A percentile compares a stretch with the other conserved stretches of the same genome.
These are phyloP conservation scores for Punctoribates punctum DNA, from an alignment of 2,888 invertebrate genomes.

Conservation along the genomic window DNA sequence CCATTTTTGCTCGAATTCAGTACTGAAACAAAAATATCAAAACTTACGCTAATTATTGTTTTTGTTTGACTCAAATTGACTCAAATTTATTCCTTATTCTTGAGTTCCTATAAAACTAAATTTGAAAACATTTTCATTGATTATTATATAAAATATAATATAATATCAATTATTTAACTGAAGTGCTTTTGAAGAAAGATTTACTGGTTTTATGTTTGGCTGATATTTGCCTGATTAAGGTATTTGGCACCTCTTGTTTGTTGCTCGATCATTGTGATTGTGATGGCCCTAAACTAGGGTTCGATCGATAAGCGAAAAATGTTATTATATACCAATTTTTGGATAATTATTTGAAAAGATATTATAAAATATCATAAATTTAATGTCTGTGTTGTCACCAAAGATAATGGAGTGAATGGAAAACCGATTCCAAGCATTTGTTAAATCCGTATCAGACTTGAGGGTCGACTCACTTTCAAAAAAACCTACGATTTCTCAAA, in stretches of 20 bases:
- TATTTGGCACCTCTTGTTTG: constrained; percentile 13
- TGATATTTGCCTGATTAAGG: too few species aligned
- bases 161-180: too few species aligned
- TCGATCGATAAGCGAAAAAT: constrained; percentile 3
- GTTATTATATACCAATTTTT: constrained; percentile 24
- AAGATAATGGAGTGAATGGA: not conserved
- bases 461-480: constrained; percentile 5
- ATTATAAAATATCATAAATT: not conserved
- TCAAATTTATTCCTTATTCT: too few species aligned
- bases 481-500: not conserved
- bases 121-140: too few species aligned
- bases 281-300: not conserved
- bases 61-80: not conserved
- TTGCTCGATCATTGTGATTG: not conserved
- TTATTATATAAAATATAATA: too few species aligned
- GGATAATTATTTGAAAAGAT: not conserved
- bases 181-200: too few species aligned
- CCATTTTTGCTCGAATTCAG: not conserved
- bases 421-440: not conserved
- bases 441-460: constrained; percentile 3
- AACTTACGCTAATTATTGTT: not conserved
- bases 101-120: too few species aligned
- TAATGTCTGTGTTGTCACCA: constrained; percentile 17
- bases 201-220: too few species aligned
- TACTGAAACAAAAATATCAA: too few species aligned